Base-by-base conservation (phyloP, 1,140 invertebrate genomes). In the Neodiprion fabricii region DNA sequence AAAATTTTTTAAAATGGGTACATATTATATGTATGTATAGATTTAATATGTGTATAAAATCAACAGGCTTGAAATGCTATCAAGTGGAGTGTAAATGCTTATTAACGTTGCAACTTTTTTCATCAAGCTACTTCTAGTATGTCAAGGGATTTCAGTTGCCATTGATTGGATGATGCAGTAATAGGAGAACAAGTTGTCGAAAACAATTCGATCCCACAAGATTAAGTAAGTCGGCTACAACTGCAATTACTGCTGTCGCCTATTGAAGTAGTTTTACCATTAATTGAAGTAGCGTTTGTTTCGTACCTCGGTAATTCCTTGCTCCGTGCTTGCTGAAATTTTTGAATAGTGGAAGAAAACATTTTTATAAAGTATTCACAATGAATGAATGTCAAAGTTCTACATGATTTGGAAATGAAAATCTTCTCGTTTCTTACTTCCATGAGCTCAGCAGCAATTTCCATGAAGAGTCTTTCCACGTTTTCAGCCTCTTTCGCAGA, bases 401-500 rank as follows among this genome's bases (percentile, higher is more conserved):
- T 50, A 78, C 28, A 40, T 40, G 28, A 3, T 40, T 40, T 40
- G 28, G 28, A 5, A 40, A 40, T 40, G 5, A 40, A 53, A 66
- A 75, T 48, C 9, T 53, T 14, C 11, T 53, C 4, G 77, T 40
- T 48, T 71, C 71, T 88, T 91, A 94, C 90, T 92, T 96, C 95
- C 92, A 96, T 96, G 23, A 97, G 89, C 89, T 96, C 96, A 66
- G 96, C 94, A 73, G 97, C 97, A 81, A 99, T 98, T 87, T 98
- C 96, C 91, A 96, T 95, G 88, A 99, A 99, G 72, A 99, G 89
- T 88, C 96, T 94, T 88, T 99, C 98, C 48, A 99, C 98, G 90
- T 99, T 99, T 81, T 98, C 96, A 48, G 97, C 96, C 89, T 99
- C 97, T 89, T 99, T 99, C 12, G 98, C 98, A 48, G 97, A 99